Evolutionary conservation across 1,140 invertebrate genomes (phyloP), one percentile per base, ranked within the genome.

Genomic region (Drosophila insularis): DNA sequence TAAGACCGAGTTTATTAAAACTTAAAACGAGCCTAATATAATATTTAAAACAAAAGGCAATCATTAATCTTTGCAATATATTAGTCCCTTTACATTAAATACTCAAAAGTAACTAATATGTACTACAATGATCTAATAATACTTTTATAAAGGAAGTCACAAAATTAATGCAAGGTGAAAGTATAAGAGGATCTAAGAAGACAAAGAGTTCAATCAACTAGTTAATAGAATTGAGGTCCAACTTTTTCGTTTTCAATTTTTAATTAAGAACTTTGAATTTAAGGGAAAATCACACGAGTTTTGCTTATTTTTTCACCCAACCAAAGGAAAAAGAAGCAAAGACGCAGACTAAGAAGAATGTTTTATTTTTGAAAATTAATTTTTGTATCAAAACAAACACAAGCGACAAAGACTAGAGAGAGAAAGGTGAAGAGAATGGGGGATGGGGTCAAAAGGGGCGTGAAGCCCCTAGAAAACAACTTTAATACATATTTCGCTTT

Each of bases 341-440:
- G 63, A 65, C 40, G 43, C 62, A 74, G 71, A 78, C 71, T 31
- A 84, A 60, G 63, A 73, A 65, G 32, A 66, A 76, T 87, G 80
- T 80, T 82, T 89, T 84, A 87, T 82, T 82, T 89, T 87, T 71
- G 80, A 82, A 87, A 78, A 69, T 64, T 54, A 68, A 87, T 81
- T 82, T 80, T 86, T 75, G 66, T 82, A 53, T 59, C 68, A 76
- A 76, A 86, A 87, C 78, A 76, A 77, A 72, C 39, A 59, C 40
- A 68, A 71, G 63, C 43, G 43, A 39, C n/a, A 43, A 19, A 46
- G 14, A 17, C 43, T 19, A 46, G 14, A 17, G 43, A 35, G 32
- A 8, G 31, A 8, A 4, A 46, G 7, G n/a, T n/a, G n/a, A n/a
- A n/a, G 35, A 7, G 32, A 8, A 39, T 46, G 54, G 50, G 43